phyloP scores from a whole-genome alignment of 2,797 vertebrate genomes.

The Clangula hyemalis region DNA sequence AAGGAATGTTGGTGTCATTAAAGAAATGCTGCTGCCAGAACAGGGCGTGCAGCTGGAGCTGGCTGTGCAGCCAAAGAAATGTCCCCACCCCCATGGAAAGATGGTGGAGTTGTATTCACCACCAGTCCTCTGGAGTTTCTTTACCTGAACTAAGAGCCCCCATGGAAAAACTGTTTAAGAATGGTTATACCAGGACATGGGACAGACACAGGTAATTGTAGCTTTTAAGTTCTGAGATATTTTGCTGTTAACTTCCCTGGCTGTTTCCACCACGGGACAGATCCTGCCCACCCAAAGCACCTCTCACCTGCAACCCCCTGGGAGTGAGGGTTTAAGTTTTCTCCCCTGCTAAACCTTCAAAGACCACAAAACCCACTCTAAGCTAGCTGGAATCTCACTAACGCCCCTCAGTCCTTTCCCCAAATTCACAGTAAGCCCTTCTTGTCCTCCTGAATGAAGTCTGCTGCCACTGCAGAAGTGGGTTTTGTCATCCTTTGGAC shows the following conservation, averaged over 20 bases:
- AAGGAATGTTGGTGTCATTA: not conserved
- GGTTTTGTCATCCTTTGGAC: conserved; percentile 8
- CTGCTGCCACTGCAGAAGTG: conserved; percentile 19
- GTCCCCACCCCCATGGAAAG: not conserved
- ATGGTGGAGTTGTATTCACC: not conserved
- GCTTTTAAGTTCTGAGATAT: not conserved
- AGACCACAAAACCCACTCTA: not conserved
- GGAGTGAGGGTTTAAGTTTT: not conserved
- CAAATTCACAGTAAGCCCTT: not conserved
- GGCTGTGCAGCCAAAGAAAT: not conserved
- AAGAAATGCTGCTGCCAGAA: not conserved
- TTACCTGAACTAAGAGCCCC: not conserved
- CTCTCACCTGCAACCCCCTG: not conserved
- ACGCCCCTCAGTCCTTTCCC: not conserved
- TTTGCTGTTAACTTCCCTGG: not conserved
- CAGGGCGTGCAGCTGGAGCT: not conserved
- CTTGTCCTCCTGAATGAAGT: not conserved
- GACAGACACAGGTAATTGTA: fast-evolving
- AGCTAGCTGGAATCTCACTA: not conserved
- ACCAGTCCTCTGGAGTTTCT: not conserved
- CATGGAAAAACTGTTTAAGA: not conserved
- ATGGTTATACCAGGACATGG: not conserved
- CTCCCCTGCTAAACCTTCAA: not conserved
- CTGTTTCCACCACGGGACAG: not conserved
- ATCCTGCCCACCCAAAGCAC: not conserved